Evolutionary conservation across 2,113 vertebrate genomes (phyloP).

Genomic region (Pelodiscus sinensis): DNA sequence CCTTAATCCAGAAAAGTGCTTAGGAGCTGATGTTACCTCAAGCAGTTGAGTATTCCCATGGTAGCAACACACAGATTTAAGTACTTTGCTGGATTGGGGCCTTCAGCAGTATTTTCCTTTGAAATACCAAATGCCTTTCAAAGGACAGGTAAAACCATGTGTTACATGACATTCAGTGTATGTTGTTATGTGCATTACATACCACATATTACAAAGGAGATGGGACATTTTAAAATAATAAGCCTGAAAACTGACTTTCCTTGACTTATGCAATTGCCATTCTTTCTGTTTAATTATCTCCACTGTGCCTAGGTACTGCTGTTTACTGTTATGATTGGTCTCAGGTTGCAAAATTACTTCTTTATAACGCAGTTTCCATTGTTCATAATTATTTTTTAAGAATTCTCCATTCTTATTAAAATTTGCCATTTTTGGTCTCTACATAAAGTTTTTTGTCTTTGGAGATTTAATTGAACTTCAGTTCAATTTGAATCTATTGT

Average conservation of each 20-base stretch:
- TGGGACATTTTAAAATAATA: neutral
- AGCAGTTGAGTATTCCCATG: neutral
- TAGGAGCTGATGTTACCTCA: neutral
- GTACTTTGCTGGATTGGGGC: fast-evolving
- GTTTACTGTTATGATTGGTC: slow-evolving; percentile 16
- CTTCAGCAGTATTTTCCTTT: neutral
- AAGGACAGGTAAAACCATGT: neutral
- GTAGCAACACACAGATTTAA: neutral
- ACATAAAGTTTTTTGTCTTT: neutral
- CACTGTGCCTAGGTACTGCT: neutral
- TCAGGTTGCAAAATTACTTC: neutral
- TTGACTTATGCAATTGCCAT: neutral
- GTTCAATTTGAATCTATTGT: neutral
- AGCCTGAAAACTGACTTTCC: slow-evolving; percentile 2
- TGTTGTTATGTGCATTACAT: neutral
- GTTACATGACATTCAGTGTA: neutral
- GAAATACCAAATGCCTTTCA: neutral
- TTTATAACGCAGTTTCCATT: neutral
- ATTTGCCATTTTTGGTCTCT: neutral
- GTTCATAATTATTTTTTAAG: neutral
- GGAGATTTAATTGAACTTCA: neutral
- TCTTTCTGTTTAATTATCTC: neutral
- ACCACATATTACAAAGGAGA: neutral
- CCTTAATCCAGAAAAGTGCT: neutral
- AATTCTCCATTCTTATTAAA: neutral